These are phyloP conservation scores for Nipponacmea schrenckii DNA, from an alignment of 2,888 invertebrate species.

Conservation along the genomic window DNA sequence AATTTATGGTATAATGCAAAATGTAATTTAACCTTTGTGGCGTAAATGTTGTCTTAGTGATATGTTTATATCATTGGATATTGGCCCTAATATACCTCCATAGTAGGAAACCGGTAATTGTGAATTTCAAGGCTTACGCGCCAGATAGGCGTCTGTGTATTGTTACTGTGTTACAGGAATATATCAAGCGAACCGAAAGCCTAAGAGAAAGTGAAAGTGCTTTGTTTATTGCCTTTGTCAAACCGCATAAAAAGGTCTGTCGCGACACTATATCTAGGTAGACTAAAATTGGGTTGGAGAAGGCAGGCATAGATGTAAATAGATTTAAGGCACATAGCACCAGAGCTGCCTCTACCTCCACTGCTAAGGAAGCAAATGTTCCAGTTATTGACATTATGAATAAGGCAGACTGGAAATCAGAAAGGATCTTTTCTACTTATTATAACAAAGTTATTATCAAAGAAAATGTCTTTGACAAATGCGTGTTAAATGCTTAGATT, in stretches of 20 bases:
- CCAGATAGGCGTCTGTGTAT: not conserved
- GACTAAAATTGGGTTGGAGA: not conserved
- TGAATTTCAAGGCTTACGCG: not conserved
- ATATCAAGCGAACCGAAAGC: not conserved
- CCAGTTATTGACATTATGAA: not conserved
- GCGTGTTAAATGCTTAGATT: too few species aligned
- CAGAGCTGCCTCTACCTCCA: not conserved
- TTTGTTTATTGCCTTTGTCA: not conserved
- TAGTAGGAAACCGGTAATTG: not conserved
- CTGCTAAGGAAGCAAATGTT: not conserved
- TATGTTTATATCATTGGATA: too few species aligned
- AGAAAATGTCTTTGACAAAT: too few species aligned
- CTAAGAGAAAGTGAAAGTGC: not conserved
- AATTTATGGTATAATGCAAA: too few species aligned
- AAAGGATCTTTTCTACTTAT: not conserved
- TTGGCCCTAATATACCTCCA: too few species aligned
- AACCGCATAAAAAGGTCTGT: not conserved
- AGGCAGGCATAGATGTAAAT: not conserved
- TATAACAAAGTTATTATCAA: not conserved
- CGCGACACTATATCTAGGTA: not conserved
- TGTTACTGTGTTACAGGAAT: not conserved
- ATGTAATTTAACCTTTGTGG: too few species aligned
- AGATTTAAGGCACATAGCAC: not conserved
- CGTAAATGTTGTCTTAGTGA: too few species aligned
- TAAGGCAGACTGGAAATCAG: not conserved